A percentile compares a stretch with the other conserved stretches of the same genome.
Conservation (phyloP, 2,888 invertebrate species). For the Dyspetes luteomarginatus region DNA sequence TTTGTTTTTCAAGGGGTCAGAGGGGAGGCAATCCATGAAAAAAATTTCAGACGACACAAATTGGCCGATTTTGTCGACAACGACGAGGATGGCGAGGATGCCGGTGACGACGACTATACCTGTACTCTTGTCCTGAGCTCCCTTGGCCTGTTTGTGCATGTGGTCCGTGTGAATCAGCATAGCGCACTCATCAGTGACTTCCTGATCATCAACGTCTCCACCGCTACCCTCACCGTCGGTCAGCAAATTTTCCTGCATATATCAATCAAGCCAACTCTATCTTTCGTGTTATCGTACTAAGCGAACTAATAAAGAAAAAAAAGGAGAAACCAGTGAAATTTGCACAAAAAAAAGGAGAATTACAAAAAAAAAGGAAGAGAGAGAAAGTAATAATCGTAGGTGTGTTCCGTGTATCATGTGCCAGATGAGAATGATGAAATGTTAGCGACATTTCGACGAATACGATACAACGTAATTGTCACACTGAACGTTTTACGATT, state of each 20-base stretch:
- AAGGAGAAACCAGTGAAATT: conserved; percentile 54
- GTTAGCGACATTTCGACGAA: conserved; percentile 4
- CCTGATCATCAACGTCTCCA: conserved; percentile 85
- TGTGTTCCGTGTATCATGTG: conserved; percentile 58
- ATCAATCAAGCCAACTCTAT: conserved; percentile 67
- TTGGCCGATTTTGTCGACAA: conserved; percentile 23
- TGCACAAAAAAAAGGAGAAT: conserved; percentile 41
- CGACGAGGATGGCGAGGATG: conserved; percentile 22
- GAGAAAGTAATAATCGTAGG: conserved; percentile 35
- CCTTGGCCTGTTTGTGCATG: conserved; percentile 80
- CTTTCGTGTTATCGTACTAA: conserved; percentile 58
- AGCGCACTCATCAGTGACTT: conserved; percentile 90
- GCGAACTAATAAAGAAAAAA: conserved; percentile 51
- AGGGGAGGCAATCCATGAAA: not conserved
- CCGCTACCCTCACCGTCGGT: conserved; percentile 87
- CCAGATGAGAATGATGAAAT: conserved; percentile 40
- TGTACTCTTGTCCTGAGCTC: conserved; percentile 78
- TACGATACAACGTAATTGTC: conserved; percentile 21
- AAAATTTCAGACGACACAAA: not conserved
- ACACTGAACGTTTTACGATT: conserved; percentile 22
- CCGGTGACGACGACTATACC: conserved; percentile 66
- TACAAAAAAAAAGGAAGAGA: conserved; percentile 20
- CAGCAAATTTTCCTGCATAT: conserved; percentile 85
- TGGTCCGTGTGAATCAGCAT: conserved; percentile 86
- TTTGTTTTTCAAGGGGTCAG: conserved; percentile 3